Evolutionary conservation across 2,888 invertebrate species (phyloP).

Genomic region (Chironomus tentans): DNA sequence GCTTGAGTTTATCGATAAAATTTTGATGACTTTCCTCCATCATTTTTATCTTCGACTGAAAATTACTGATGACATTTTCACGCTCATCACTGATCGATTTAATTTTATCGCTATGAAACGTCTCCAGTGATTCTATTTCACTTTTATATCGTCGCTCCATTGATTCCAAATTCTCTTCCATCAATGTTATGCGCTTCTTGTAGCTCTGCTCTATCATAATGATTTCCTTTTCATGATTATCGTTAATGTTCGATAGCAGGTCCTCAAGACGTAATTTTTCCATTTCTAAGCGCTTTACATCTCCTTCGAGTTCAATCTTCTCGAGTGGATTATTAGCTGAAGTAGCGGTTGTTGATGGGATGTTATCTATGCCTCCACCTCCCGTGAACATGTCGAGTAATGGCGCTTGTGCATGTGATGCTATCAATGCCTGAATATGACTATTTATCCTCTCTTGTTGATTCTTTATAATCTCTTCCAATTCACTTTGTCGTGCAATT

Average conservation of each 20-base stretch:
- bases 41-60: slow-evolving; percentile 33
- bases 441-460: slow-evolving; percentile 41
- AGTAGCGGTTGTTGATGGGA: slow-evolving; percentile 5
- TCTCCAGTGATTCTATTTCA: slow-evolving; percentile 35
- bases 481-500: slow-evolving; percentile 37
- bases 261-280: slow-evolving; percentile 41
- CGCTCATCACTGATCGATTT: slow-evolving; percentile 32
- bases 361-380: slow-evolving; percentile 8
- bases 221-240: slow-evolving; percentile 41
- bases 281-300: slow-evolving; percentile 37
- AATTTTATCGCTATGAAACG: slow-evolving; percentile 36
- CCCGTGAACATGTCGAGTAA: slow-evolving; percentile 5
- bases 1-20: slow-evolving; percentile 35
- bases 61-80: slow-evolving; percentile 32
- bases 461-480: slow-evolving; percentile 38
- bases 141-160: slow-evolving; percentile 37
- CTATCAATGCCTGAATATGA: slow-evolving; percentile 38
- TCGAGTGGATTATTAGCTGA: slow-evolving; percentile 32
- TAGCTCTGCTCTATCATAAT: slow-evolving; percentile 40
- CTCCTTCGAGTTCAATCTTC: slow-evolving; percentile 31
- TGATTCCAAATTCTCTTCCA: slow-evolving; percentile 36
- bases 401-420: slow-evolving; percentile 32
- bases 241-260: slow-evolving; percentile 38
- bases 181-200: slow-evolving; percentile 38
- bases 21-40: slow-evolving; percentile 37